Percentiles rank a stretch among this genome's conserved stretches.
Conservation (phyloP, 2,888 invertebrate genomes). For the Aleiodes alternator region DNA sequence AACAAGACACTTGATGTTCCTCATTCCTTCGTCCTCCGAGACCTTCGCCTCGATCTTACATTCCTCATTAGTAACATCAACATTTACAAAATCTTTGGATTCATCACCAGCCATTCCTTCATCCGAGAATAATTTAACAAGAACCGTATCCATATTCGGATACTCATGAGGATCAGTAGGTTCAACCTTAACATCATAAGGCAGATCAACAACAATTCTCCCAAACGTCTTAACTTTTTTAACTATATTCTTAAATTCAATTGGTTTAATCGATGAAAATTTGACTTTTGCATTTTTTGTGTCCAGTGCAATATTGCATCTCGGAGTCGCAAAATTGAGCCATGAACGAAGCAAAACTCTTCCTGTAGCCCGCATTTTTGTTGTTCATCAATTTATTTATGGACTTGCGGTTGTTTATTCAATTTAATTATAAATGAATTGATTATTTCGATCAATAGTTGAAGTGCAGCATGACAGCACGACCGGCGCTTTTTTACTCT, state of each 20-base stretch:
- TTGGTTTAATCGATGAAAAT: constrained; percentile 29
- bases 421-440: no score
- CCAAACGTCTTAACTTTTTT: constrained; percentile 57
- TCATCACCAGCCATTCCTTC: background rate
- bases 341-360: constrained; percentile 5
- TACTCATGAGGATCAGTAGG: constrained; percentile 58
- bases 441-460: no score
- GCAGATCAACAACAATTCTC: constrained; percentile 55
- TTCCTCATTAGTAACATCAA: constrained; percentile 44
- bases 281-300: constrained; percentile 7
- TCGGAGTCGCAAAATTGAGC: background rate
- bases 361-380: background rate
- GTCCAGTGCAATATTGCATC: constrained; percentile 4
- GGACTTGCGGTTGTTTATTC: no score
- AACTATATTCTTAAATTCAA: constrained; percentile 42
- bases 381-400: no score
- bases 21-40: constrained; percentile 11
- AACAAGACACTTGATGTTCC: constrained; percentile 49
- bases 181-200: constrained; percentile 56
- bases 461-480: no score
- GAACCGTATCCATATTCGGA: constrained; percentile 56
- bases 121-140: constrained; percentile 50
- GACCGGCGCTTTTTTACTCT: no score
- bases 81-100: constrained; percentile 45
- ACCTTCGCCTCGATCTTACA: constrained; percentile 49